Evolutionary conservation across 2,797 vertebrate species (phyloP), one percentile per base, ranked within the genome.

Genomic region (Chaetophractus vellerosus): DNA sequence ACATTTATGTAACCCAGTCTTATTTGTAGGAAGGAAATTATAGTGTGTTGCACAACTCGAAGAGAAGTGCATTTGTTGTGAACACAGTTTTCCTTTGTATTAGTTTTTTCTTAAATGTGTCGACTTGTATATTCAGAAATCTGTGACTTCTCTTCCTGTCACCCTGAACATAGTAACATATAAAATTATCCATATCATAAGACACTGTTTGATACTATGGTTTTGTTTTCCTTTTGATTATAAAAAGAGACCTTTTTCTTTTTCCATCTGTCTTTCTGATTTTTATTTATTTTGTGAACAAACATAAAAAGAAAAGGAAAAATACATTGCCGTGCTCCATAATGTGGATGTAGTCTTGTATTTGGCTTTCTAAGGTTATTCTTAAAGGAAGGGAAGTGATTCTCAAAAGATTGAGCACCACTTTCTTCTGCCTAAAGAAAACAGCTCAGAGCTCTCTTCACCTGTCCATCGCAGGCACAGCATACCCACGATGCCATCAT

Each of bases 401-500:
- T 36, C 23, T 69, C 45, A 31, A 50, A 45, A 69, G 59, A 38
- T 28, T 15, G 6, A 69, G 59, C 52, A 26, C 26, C 14, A 0
- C 48, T 50, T 75, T 6, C 16, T 33, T 55, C 57, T 55, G 74
- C 76, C 48, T 11, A n/a, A 36, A 68, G 74, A 61, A 61, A 50
- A 7, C 24, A 0, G 33, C 28, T 61, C 55, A 2, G 38, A 1
- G 9, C 71, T 79, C 11, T 61, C 33, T 21, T 23, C 9, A 21
- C 0, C 2, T 48, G 12, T 69, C 31, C 82, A n/a, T 16, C 71
- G 28, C 88, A 99, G 99, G 99, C 99, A 0, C 99, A 98, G 31
- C 99, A 99, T 97, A 99, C 99, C 12, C 99, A 99, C 0, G 99
- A 99, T 69, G 99, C 99, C 88, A 99, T 99, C 96, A 99, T 99